Percentiles rank a stretch among this genome's conserved stretches.
Conservation (phyloP, 2,888 invertebrate species). For the Miltochrista miniata region DNA sequence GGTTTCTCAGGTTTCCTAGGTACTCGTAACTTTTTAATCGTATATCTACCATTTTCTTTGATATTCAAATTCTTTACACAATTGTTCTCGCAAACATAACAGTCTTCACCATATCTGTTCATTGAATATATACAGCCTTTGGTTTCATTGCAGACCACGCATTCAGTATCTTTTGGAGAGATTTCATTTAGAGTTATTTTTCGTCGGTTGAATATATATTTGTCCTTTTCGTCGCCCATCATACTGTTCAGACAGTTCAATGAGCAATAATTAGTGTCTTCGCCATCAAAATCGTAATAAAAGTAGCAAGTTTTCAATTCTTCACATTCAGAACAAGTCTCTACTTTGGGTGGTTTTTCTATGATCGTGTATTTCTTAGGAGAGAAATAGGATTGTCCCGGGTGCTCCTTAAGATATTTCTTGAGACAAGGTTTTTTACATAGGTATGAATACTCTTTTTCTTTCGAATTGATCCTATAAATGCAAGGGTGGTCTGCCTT, state of each 20-base stretch:
- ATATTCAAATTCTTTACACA: constrained; percentile 82
- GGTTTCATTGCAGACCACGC: constrained; percentile 76
- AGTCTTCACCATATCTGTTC: constrained; percentile 74
- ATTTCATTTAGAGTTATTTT: constrained; percentile 77
- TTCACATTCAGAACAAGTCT: constrained; percentile 72
- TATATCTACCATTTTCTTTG: constrained; percentile 55
- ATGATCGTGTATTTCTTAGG: constrained; percentile 69
- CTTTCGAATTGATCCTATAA: constrained; percentile 57
- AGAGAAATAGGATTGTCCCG: constrained; percentile 54
- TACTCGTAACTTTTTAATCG: constrained; percentile 9
- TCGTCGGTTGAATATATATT: constrained; percentile 80
- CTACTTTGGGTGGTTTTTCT: constrained; percentile 58
- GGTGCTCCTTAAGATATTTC: constrained; percentile 65
- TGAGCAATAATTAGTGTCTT: constrained; percentile 81
- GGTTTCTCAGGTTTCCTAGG: constrained; percentile 8
- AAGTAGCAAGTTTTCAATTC: constrained; percentile 72
- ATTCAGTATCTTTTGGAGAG: constrained; percentile 50
- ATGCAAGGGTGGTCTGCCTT: constrained; percentile 53
- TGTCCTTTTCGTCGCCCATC: constrained; percentile 80
- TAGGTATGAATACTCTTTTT: constrained; percentile 59
- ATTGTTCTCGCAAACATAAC: constrained; percentile 80
- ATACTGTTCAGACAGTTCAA: constrained; percentile 79
- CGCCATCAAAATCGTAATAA: constrained; percentile 73
- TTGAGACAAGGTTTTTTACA: constrained; percentile 80
- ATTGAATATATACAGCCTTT: constrained; percentile 77